Conservation (phyloP, 2,113 vertebrate genomes). For the Psephotus haematonotus region DNA sequence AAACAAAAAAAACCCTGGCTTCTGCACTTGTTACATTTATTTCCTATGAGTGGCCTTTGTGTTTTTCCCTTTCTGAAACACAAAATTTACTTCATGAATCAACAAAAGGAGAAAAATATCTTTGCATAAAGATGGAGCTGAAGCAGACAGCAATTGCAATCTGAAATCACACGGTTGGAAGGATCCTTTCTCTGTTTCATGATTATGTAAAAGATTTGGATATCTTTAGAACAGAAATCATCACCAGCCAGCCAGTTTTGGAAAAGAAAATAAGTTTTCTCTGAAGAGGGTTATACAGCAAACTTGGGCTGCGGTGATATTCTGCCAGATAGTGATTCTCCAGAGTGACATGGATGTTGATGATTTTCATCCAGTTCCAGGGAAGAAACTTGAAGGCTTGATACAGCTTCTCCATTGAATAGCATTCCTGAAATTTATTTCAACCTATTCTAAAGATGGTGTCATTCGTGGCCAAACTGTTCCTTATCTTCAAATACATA, state of each 20-base stretch:
- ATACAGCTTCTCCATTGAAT: not conserved
- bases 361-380: not conserved
- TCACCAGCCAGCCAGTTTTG: not conserved
- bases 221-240: not conserved
- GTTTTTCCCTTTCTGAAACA: not conserved
- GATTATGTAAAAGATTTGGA: not conserved
- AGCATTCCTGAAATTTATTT: not conserved
- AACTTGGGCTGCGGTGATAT: not conserved
- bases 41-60: not conserved
- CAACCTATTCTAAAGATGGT: not conserved
- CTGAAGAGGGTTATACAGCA: not conserved
- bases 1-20: not conserved
- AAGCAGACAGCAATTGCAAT: not conserved
- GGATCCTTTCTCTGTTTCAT: not conserved
- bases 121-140: not conserved
- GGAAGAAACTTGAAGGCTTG: not conserved
- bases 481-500: not conserved
- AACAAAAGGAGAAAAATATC: not conserved
- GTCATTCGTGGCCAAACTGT: not conserved
- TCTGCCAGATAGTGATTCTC: not conserved
- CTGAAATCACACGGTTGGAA: not conserved
- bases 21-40: not conserved
- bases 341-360: not conserved
- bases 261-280: not conserved
- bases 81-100: not conserved